Conservation (phyloP, 2,888 invertebrate species). For the Laspeyria flexula region DNA sequence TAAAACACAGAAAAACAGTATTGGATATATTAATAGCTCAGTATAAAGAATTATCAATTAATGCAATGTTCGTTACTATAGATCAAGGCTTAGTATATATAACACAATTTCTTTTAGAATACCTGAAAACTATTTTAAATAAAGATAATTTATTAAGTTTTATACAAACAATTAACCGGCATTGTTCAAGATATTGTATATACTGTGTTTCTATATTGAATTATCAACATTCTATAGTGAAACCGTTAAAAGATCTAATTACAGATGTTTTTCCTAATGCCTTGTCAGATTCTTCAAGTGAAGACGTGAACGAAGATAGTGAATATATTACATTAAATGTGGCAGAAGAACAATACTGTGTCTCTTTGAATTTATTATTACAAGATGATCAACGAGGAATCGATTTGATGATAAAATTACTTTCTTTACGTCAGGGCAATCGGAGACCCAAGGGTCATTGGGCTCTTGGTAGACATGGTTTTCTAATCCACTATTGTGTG, state of each 20-base stretch:
- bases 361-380: neutral
- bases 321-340: neutral
- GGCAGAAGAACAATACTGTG: neutral
- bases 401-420: neutral
- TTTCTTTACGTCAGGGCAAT: neutral
- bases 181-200: neutral
- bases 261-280: neutral
- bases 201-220: neutral
- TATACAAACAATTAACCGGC: neutral
- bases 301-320: neutral
- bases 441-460: neutral
- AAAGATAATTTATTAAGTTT: slow-evolving; percentile 1
- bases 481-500: neutral
- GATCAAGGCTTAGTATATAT: neutral
- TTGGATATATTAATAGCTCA: slow-evolving; percentile 3
- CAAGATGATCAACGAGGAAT: neutral
- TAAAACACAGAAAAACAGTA: neutral
- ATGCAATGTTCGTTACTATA: slow-evolving; percentile 1
- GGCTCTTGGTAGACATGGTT: neutral
- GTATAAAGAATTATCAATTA: neutral
- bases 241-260: neutral
- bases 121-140: neutral
- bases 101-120: slow-evolving; percentile 10
- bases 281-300: neutral
- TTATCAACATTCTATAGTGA: neutral